Evolutionary conservation across 2,888 invertebrate species (phyloP).

Genomic region (Monoplex corrugatus): DNA sequence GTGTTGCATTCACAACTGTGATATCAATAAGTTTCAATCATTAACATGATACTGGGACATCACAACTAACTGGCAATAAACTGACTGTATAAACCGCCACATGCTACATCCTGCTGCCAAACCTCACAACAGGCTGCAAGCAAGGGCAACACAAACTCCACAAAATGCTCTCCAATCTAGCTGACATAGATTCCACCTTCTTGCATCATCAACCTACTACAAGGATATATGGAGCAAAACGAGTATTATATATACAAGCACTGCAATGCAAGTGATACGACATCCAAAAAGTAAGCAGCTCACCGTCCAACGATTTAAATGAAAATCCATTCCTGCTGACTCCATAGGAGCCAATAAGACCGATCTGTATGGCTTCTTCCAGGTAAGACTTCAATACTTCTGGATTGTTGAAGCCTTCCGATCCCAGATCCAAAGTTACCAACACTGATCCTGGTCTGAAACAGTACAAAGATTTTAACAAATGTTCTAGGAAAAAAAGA

Average conservation of each 20-base stretch:
- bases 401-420: constrained; percentile 85
- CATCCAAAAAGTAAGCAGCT: constrained; percentile 47
- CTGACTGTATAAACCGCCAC: not conserved
- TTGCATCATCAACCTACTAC: not conserved
- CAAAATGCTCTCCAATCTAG: not conserved
- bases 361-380: constrained; percentile 84
- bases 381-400: constrained; percentile 84
- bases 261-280: not conserved
- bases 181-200: not conserved
- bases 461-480: too few species aligned
- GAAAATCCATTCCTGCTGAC: constrained; percentile 86
- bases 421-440: constrained; percentile 87
- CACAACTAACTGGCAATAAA: too few species aligned
- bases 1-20: too few species aligned
- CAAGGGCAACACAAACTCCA: not conserved
- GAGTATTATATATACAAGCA: not conserved
- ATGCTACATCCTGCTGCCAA: not conserved
- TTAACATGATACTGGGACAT: too few species aligned
- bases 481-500: too few species aligned
- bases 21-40: too few species aligned
- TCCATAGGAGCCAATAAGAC: constrained; percentile 83
- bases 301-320: constrained; percentile 85
- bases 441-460: constrained; percentile 71
- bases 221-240: not conserved
- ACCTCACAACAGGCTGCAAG: not conserved